These are phyloP conservation scores for Turritopsis dohrnii DNA, from an alignment of 30 jellyfish, hydroid and myxozoan genomes.

Conservation along the genomic window DNA sequence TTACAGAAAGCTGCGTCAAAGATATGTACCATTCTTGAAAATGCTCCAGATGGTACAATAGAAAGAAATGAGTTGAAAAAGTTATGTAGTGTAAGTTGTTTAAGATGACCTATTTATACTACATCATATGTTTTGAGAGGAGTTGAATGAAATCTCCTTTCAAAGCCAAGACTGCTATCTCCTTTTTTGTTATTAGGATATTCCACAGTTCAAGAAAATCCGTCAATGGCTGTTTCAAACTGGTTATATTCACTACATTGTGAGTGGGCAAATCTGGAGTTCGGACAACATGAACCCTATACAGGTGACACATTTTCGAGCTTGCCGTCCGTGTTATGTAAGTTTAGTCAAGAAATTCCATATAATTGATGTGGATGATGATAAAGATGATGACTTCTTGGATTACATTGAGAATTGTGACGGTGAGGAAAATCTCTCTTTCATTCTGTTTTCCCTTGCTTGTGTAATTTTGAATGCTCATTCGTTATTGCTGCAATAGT, in stretches of 20 bases:
- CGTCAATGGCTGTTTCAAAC: slow-evolving; percentile 44
- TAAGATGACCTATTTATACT: too few relatives aligned
- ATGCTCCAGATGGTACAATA: slow-evolving; percentile 31
- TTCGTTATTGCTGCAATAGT: too few relatives aligned
- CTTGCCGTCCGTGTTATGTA: slow-evolving; percentile 35
- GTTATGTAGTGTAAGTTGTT: slow-evolving; percentile 17
- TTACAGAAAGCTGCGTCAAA: slow-evolving; percentile 19
- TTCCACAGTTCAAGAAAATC: slow-evolving; percentile 25
- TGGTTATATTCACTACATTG: slow-evolving; percentile 70
- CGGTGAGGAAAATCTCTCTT: slow-evolving; percentile 7
- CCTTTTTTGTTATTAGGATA: slow-evolving; percentile 2
- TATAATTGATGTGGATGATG: slow-evolving; percentile 43
- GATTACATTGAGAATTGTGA: slow-evolving; percentile 49
- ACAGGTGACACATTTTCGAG: slow-evolving; percentile 34
- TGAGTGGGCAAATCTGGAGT: slow-evolving; percentile 43
- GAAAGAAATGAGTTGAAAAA: slow-evolving; percentile 19
- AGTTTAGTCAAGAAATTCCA: slow-evolving; percentile 37
- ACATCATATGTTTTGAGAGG: too few relatives aligned
- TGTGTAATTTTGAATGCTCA: background rate
- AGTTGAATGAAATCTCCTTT: too few relatives aligned
- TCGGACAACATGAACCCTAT: slow-evolving; percentile 9
- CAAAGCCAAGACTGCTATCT: too few relatives aligned
- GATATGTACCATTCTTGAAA: slow-evolving; percentile 28
- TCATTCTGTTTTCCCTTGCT: background rate
- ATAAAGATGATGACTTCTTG: slow-evolving; percentile 48